Base-by-base conservation (phyloP, 1,140 invertebrate species). In the Berghia stephanieae region DNA sequence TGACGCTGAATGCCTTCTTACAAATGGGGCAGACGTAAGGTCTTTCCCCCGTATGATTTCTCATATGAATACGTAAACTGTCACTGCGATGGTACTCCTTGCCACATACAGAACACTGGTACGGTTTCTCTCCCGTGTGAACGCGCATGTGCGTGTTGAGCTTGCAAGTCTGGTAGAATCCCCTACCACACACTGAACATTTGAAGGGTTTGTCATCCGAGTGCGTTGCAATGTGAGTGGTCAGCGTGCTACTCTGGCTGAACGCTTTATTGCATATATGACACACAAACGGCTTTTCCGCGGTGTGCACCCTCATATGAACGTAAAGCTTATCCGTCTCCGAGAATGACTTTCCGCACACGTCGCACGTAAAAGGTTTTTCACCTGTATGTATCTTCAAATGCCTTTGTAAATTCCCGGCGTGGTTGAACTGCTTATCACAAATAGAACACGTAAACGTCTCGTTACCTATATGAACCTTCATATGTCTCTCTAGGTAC, bases 71-170 rank as follows among this genome's bases (percentile, higher is more conserved):
- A n/a, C n/a, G n/a, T n/a, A n/a, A n/a, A n/a, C n/a, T n/a, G n/a
- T n/a, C n/a, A n/a, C n/a, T n/a, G n/a, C n/a, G n/a, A n/a, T n/a
- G n/a, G n/a, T n/a, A n/a, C n/a, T n/a, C n/a, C n/a, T n/a, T n/a
- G n/a, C n/a, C n/a, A n/a, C n/a, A n/a, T n/a, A n/a, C n/a, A n/a
- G n/a, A n/a, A n/a, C n/a, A n/a, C n/a, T n/a, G n/a, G n/a, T n/a
- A n/a, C n/a, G n/a, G n/a, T n/a, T n/a, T 63, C 24, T 63, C 57
- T 63, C 57, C 24, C 6, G 57, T 63, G 57, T 63, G 57, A 10
- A 10, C 34, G 8, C 34, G 8, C 24, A 24, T 13, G 57, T n/a
- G n/a, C n/a, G n/a, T n/a, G n/a, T n/a, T n/a, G n/a, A n/a, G n/a
- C n/a, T n/a, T n/a, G n/a, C n/a, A n/a, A n/a, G n/a, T n/a, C n/a